Conservation (phyloP, 92 coral and sea anemone genomes). For the Ricordea florida region DNA sequence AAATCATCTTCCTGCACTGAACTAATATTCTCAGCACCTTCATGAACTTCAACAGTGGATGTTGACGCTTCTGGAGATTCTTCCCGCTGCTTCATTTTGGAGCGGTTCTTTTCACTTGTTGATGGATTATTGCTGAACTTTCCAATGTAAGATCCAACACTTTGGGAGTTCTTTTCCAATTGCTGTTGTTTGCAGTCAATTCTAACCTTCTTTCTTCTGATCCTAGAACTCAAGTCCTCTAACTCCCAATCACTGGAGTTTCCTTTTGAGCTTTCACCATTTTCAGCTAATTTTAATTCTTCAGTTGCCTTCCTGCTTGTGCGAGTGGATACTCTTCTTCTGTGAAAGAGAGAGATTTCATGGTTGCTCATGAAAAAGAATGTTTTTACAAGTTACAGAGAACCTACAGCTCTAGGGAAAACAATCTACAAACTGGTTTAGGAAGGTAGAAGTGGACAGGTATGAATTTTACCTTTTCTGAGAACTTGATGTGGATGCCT, state of each 20-base stretch:
- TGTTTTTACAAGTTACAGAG: neutral
- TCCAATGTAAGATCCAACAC: neutral
- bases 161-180: neutral
- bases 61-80: neutral
- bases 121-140: neutral
- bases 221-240: neutral
- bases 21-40: neutral
- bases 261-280: neutral
- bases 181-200: neutral
- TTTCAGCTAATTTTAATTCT: neutral
- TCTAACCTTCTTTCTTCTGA: neutral
- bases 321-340: neutral
- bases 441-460: too few species aligned
- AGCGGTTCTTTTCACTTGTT: neutral
- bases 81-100: neutral
- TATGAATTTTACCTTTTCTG: too few species aligned
- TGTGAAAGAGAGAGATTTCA: neutral
- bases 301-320: neutral
- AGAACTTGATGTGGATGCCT: neutral
- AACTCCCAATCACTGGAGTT: constrained; percentile 18
- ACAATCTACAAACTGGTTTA: too few species aligned
- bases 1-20: constrained; percentile 18
- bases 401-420: neutral
- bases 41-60: neutral
- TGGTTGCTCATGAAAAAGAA: too few species aligned